Evolutionary conservation across 2,113 vertebrate genomes (phyloP), one percentile per base, ranked within the genome.

Genomic region (Tupaia tana): DNA sequence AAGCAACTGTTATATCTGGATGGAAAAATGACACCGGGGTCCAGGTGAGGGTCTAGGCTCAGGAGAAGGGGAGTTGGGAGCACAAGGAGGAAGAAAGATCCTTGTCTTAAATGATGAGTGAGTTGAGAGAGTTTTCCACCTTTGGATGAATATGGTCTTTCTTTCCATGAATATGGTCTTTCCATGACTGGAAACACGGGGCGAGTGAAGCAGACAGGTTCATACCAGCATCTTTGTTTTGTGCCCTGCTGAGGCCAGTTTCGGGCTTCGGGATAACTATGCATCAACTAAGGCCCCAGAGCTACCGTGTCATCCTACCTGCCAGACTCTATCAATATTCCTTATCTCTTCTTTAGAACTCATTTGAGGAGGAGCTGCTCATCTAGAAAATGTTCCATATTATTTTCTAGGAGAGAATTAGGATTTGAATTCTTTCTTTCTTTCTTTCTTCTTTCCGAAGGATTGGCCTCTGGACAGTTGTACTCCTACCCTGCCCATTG

Each of bases 1-100:
- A 95, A 99, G 99, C 98, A 99, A 99, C 98, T 99, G 99, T 98
- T 99, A 99, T 94, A 99, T 99, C 97, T 99, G 99, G 99, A 99
- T 99, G 99, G 99, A 99, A 73, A 99, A 99, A 93, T 98, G 99
- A 67, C 99, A 99, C 98, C 98, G 99, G 1, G 99, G 99, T 63
- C 99, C 99, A 95, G 99, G 99, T 99, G 83, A 25, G 56, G 18
- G 27, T 34, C 34, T 67, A 59, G 64, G 13, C 34, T 43, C 27
- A 9, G 73, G 25, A 52, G 29, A 70, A 71, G 20, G 52, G 66
- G 29, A 31, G 61, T 56, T 43, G 31, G 79, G 61, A 70, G 14
- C 74, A 13, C 24, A 2, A 34, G 80, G 43, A 86, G 25, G 27
- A 61, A 70, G 58, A 24, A 13, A 64, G 52, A 15, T 24, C 78